Evolutionary conservation across 2,113 vertebrate genomes (phyloP).

Genomic region (Columbina picui): DNA sequence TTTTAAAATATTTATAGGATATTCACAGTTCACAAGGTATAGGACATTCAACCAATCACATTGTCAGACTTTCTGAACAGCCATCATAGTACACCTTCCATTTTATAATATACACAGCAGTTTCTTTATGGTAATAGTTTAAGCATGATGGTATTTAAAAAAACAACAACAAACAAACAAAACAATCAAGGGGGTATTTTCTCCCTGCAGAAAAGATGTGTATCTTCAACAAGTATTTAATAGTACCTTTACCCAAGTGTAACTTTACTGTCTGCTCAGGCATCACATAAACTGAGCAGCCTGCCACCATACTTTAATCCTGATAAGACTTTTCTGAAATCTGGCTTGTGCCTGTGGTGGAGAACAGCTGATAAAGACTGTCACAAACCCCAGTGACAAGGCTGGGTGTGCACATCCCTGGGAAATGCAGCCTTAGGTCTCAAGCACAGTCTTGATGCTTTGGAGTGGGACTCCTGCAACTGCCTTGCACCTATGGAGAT

Average conservation of each 20-base stretch:
- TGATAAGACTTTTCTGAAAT: neutral
- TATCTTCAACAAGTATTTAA: neutral
- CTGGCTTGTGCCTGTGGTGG: neutral
- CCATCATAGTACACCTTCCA: neutral
- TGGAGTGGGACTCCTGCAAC: neutral
- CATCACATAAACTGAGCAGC: neutral
- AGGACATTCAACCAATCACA: neutral
- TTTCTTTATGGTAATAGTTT: neutral
- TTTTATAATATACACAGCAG: neutral
- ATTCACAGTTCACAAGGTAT: constrained; percentile 23
- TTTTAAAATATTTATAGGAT: constrained; percentile 55
- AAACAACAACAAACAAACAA: neutral
- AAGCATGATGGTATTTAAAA: neutral
- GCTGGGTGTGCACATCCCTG: neutral
- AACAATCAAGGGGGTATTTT: neutral
- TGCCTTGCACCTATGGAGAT: neutral
- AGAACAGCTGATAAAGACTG: neutral
- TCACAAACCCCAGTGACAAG: neutral
- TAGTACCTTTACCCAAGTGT: neutral
- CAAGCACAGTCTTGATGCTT: neutral
- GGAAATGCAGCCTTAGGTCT: neutral
- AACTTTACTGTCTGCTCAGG: neutral
- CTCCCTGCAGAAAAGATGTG: neutral
- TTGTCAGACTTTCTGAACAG: neutral
- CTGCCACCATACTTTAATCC: neutral